Percentiles rank a stretch among this genome's conserved stretches.
These are phyloP conservation scores for Gopherus flavomarginatus DNA, from an alignment of 2,113 vertebrate species.

Conservation along the genomic window DNA sequence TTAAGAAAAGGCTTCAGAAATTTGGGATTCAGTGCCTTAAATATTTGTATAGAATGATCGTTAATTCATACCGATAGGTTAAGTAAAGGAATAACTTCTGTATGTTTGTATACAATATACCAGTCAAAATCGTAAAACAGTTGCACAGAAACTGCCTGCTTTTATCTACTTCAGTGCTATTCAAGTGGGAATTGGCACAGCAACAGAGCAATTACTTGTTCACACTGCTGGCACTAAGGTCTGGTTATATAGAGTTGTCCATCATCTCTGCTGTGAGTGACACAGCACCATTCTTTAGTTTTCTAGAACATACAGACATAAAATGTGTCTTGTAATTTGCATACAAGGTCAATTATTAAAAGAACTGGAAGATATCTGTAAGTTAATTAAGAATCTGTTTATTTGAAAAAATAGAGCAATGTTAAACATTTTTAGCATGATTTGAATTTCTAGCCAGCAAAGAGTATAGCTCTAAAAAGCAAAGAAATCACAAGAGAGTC, in stretches of 20 bases:
- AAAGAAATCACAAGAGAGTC: background rate
- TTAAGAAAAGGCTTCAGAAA: background rate
- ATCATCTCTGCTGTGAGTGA: background rate
- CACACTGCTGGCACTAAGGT: background rate
- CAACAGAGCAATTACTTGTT: background rate
- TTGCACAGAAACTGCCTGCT: background rate
- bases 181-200: background rate
- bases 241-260: background rate
- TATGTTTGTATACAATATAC: background rate
- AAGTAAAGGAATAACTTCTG: background rate
- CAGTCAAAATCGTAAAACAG: background rate
- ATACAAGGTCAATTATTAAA: background rate
- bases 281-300: background rate
- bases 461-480: background rate
- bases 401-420: background rate
- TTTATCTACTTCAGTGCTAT: background rate
- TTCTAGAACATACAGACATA: background rate
- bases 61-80: background rate
- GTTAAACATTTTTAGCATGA: background rate
- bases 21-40: background rate
- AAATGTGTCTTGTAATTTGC: background rate
- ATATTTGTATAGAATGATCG: background rate
- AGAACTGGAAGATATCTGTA: background rate
- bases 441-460: background rate
- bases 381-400: rapidly evolving